Base-by-base conservation (phyloP, 53 echinoderm and acorn worm species). In the Hippasteria phrygiana region DNA sequence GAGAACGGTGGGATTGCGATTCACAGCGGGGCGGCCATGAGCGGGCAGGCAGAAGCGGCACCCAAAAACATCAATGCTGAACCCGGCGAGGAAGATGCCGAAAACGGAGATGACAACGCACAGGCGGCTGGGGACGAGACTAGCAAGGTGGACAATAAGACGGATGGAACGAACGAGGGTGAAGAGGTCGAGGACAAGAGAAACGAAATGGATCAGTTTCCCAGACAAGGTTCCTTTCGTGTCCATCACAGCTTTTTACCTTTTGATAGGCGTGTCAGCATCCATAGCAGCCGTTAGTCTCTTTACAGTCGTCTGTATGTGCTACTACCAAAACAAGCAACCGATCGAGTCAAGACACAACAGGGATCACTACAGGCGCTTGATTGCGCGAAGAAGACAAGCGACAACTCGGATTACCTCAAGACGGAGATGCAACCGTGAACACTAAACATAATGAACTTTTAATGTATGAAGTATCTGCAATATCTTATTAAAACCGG, bases 241-340 rank as follows among this genome's bases (percentile, higher is more conserved):
- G 13, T 45, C 82, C 20, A 41, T 37, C 64, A 45, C 47, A 43
- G 66, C 45, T 40, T 82, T 82, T 26, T 82, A 65, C 82, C 82
- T 82, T 64, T 16, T 45, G 26, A 43, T 82, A 62, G 82, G 82
- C 82, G 82, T 82, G 82, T 82, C 82, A 18, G 65, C 64, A 31
- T 64, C 64, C 82, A 82, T 65, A 42, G 82, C 82, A 46, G 82
- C 45, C 18, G 22, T 20, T 82, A 82, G 82, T 82, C 82, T 82
- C 16, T 12, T 82, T 13, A 66, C 66, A 65, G 65, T 32, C 82
- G 66, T 31, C 26, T 63, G 43, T 42, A 82, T 82, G 45, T 82
- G 31, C 17, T 65, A 31, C 9, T 63, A 16, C 27, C 31, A 46
- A 0, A 62, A 27, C 16, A 82, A 29, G 38, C 64, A 43, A 64